Base-by-base conservation (phyloP, 2,113 vertebrate genomes). In the Tichodroma muraria region DNA sequence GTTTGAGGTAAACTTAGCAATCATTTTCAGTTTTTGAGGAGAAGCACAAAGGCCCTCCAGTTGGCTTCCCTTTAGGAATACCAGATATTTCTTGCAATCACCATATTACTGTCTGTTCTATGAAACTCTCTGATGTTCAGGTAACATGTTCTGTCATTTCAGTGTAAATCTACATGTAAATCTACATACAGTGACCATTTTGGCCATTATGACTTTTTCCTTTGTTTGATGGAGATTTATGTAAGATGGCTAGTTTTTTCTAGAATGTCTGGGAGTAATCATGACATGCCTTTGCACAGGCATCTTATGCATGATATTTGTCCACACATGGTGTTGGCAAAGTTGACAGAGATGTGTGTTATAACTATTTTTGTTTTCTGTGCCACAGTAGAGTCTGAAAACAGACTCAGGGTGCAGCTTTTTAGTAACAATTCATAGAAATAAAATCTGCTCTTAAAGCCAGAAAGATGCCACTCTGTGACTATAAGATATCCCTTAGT, bases 401-500 rank as follows among this genome's bases (percentile, higher is more conserved):
- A 83, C 40, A 85, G 42, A 65, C 53, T 15, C 57, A 86, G 47
- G 38, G 71, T n/a, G n/a, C 42, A 77, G 28, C 42, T 73, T 92
- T 85, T 85, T 82, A 80, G 52, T 64, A 80, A 80, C 13, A 73
- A 80, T 42, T 88, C 38, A 40, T 11, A 80, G 70, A 72, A 83
- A 84, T 63, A 81, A 85, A 76, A 79, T 63, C 60, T 81, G 33
- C 53, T 85, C 35, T 90, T 90, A 92, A 87, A 90, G 23, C 47
- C 33, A 21, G 65, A 54, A 93, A 81, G 45, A 77, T 93, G 91
- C 53, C 84, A 47, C 89, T 90, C 76, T 93, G 42, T 88, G 87
- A 93, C 90, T 88, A 10, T 50, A 57, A 93, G 85, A 84, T 93
- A 94, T 73, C 83, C 87, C 85, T 94, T 75, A 91, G 84, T 92